A percentile compares a stretch with the other conserved stretches of the same genome.
Conservation (phyloP, 2,888 invertebrate species). For the Pseudococcus longispinus region DNA sequence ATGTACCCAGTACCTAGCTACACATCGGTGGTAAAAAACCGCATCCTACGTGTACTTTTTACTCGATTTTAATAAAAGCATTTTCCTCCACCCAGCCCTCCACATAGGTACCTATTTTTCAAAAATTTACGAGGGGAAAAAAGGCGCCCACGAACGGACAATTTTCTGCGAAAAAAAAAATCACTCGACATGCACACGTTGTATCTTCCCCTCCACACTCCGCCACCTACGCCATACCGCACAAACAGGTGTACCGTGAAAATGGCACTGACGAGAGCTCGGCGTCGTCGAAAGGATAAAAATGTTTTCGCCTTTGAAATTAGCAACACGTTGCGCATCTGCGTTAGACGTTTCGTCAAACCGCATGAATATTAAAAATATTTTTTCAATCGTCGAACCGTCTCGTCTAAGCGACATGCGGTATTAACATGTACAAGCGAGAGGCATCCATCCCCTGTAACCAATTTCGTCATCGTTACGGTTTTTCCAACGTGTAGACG, state of each 20-base stretch:
- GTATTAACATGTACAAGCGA: background rate
- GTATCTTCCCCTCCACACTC: too few species aligned
- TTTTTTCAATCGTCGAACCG: background rate
- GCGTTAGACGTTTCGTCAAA: background rate
- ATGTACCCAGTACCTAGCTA: background rate
- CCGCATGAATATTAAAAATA: constrained; percentile 1
- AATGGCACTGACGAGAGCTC: background rate
- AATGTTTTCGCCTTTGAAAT: background rate
- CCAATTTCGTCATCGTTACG: background rate
- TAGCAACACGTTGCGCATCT: constrained; percentile 18
- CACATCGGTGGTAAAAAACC: background rate
- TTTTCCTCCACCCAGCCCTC: background rate
- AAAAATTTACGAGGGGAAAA: background rate
- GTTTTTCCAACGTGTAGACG: background rate
- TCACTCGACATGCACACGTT: background rate
- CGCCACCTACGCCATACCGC: background rate
- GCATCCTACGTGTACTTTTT: background rate
- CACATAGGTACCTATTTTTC: too few species aligned
- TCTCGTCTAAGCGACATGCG: background rate
- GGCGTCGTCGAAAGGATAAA: background rate
- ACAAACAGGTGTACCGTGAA: background rate
- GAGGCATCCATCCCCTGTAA: background rate
- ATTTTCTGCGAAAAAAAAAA: background rate
- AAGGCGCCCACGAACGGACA: background rate
- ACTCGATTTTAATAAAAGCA: background rate